phyloP scores from a whole-genome alignment of 1,140 invertebrate genomes.

The Oreohelix idahoensis region DNA sequence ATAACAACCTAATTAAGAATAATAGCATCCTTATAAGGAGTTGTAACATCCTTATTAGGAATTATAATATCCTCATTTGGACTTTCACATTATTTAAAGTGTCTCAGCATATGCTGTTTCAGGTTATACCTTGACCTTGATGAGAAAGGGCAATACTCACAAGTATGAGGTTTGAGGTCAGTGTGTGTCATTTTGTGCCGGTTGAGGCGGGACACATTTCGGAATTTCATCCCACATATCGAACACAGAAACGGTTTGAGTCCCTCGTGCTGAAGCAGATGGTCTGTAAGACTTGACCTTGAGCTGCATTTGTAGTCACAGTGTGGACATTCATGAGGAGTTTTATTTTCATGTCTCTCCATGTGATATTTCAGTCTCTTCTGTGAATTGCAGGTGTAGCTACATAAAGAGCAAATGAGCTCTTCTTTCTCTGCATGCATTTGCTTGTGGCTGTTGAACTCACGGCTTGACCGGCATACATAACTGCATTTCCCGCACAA shows the following conservation, averaged over 20 bases:
- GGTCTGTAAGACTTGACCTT: constrained; percentile 14
- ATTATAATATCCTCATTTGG: too few species aligned
- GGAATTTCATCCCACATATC: constrained; percentile 16
- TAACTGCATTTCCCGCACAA: constrained; percentile 24
- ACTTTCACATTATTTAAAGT: constrained; percentile 36
- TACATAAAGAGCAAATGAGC: constrained; percentile 7
- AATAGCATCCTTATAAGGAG: too few species aligned
- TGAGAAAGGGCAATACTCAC: constrained; percentile 26
- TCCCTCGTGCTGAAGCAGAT: constrained; percentile 24
- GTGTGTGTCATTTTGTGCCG: constrained; percentile 22
- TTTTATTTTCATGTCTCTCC: constrained; percentile 24
- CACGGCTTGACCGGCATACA: background rate
- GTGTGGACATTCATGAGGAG: constrained; percentile 8
- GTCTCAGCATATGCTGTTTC: constrained; percentile 23
- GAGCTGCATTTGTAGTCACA: constrained; percentile 35
- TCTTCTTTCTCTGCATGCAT: constrained; percentile 19
- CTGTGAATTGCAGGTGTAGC: constrained; percentile 18
- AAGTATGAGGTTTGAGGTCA: constrained; percentile 16
- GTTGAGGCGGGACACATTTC: constrained; percentile 22
- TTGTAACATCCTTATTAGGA: too few species aligned
- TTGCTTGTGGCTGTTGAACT: constrained; percentile 26
- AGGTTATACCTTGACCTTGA: constrained; percentile 32
- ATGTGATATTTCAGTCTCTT: constrained; percentile 29
- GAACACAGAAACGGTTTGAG: constrained; percentile 21
- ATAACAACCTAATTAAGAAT: too few species aligned